These are phyloP conservation scores for Hippocampus guttulatus DNA, from an alignment of 2,113 vertebrate species.

Conservation along the genomic window DNA sequence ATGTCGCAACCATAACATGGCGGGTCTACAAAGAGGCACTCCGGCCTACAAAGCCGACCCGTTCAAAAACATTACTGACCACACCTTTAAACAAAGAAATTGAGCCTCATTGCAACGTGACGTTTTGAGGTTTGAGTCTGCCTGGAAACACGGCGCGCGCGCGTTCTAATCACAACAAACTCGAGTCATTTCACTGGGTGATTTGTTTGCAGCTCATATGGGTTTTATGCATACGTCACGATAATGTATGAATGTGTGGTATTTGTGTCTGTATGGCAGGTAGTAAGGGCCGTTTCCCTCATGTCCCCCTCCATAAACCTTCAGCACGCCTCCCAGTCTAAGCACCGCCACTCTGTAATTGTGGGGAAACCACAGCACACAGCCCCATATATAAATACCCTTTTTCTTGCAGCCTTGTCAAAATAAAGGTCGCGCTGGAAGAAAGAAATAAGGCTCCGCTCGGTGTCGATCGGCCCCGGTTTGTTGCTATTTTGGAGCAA, in stretches of 20 bases:
- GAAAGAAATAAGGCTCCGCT: slow-evolving; percentile 54
- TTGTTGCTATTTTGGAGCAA: slow-evolving; percentile 59
- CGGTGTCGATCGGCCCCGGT: slow-evolving; percentile 56
- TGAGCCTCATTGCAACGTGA: slow-evolving; percentile 50
- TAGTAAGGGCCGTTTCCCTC: slow-evolving; percentile 60
- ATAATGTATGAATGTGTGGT: slow-evolving; percentile 13
- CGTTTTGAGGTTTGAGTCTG: slow-evolving; percentile 46
- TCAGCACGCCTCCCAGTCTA: slow-evolving; percentile 71
- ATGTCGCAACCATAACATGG: slow-evolving; percentile 59
- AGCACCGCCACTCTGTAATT: slow-evolving; percentile 77
- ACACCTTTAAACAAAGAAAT: slow-evolving; percentile 57
- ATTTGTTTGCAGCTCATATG: neutral
- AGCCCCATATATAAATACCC: slow-evolving; percentile 77
- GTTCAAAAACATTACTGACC: slow-evolving; percentile 68
- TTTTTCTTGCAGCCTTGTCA: slow-evolving; percentile 71
- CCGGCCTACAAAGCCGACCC: slow-evolving; percentile 56
- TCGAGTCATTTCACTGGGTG: neutral
- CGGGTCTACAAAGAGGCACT: slow-evolving; percentile 60
- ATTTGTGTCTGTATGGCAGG: slow-evolving; percentile 42
- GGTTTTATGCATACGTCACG: neutral
- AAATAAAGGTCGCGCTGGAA: slow-evolving; percentile 73
- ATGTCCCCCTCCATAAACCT: slow-evolving; percentile 61
- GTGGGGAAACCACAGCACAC: slow-evolving; percentile 75
- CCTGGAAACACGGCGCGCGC: slow-evolving; percentile 19
- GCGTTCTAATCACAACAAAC: neutral